A percentile compares a stretch with the other conserved stretches of the same genome.
Evolutionary conservation across 92 coral and sea anemone genomes (phyloP).

Genomic region (Epizoanthus rinbou): DNA sequence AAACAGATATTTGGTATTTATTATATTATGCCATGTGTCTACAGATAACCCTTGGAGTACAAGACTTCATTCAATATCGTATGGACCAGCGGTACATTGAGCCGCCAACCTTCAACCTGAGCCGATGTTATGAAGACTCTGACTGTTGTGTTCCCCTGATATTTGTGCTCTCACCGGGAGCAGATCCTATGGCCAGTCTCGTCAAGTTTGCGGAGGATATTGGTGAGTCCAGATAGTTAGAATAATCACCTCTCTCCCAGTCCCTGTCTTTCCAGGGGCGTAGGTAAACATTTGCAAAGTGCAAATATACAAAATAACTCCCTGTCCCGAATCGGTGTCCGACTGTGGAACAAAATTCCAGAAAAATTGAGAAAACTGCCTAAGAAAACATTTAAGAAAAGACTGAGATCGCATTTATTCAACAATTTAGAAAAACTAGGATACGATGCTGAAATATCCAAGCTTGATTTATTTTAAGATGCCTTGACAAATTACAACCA

Average conservation of each 20-base stretch:
- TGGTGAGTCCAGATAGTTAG: constrained; percentile 45
- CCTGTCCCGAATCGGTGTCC: too few relatives aligned
- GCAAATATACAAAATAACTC: too few relatives aligned
- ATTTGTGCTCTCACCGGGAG: constrained; percentile 96
- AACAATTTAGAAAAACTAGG: too few relatives aligned
- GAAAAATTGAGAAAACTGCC: too few relatives aligned
- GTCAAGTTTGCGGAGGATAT: constrained; percentile 94
- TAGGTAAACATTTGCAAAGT: too few relatives aligned
- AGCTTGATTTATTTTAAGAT: too few relatives aligned
- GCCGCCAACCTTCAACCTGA: constrained; percentile 93
- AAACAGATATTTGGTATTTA: neutral
- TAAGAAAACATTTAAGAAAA: too few relatives aligned
- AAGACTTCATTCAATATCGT: constrained; percentile 90
- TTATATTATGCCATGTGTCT: neutral
- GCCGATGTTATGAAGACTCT: constrained; percentile 92
- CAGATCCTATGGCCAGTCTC: constrained; percentile 98
- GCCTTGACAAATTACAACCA: too few relatives aligned
- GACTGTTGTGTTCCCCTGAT: constrained; percentile 94
- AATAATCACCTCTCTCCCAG: neutral
- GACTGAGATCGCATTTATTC: too few relatives aligned
- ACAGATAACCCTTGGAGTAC: constrained; percentile 93
- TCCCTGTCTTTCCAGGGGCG: neutral
- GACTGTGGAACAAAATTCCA: too few relatives aligned
- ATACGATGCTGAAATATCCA: too few relatives aligned
- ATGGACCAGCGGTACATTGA: constrained; percentile 88